Evolutionary conservation across 2,888 invertebrate genomes (phyloP), one percentile per base, ranked within the genome.

Genomic region (Apotomis betuletana): DNA sequence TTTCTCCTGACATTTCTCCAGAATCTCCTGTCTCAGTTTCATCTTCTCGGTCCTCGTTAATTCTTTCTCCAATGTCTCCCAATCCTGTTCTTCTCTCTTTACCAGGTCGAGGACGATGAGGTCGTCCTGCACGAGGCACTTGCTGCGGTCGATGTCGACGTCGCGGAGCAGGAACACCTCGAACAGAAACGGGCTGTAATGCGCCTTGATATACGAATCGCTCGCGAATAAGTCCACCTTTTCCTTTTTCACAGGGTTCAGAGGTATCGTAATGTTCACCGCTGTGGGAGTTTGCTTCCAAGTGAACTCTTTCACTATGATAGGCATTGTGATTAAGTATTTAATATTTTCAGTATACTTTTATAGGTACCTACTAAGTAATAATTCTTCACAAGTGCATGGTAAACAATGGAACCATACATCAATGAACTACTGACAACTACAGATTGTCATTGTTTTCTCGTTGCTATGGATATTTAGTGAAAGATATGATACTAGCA

Each of bases 161-260:
- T 94, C 87, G 68, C 94, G 88, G 75, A 93, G 87, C n/a, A 97
- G 89, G 83, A 97, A 95, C 55, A 95, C 90, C 91, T 97, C 97
- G 81, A 97, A 96, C 70, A 97, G 91, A 83, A 95, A 96, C 5
- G 96, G 96, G 41, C 94, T 94, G 81, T 94, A 96, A 79, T 95
- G 95, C 0, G 95, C 95, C 90, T 97, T 97, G 9, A 97, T 85
- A 83, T 96, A 97, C 75, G 94, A 93, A 74, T 95, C 94, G 0
- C 95, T 94, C 0, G 95, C 95, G 78, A 96, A 95, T 58, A 97
- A 85, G 84, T 97, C 96, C 0, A 96, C 94, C 84, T 96, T 96
- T 70, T 94, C 94, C 44, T 94, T 90, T 77, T 92, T 94, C 0
- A 94, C 93, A 5, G 95, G 95, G 80, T 94, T 95, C 64, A 96